Percentiles rank a stretch among this genome's conserved stretches.
Conservation (phyloP, 2,113 vertebrate genomes). For the Osmerus eperlanus region DNA sequence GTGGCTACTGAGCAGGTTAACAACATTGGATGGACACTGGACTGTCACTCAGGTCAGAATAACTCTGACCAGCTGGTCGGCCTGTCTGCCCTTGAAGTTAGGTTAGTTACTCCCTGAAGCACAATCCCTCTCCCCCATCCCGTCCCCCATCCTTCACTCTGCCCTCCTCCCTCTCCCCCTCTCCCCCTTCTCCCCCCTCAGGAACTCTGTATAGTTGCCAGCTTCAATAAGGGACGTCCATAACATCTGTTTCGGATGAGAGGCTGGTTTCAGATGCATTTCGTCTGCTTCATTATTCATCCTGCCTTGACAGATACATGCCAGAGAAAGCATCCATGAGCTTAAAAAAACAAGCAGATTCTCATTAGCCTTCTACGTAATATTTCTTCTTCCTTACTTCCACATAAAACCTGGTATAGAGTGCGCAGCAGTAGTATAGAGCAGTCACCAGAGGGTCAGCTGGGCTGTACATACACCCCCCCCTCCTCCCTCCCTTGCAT, state of each 20-base stretch:
- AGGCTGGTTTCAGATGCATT: conserved; percentile 14
- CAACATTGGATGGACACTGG: neutral
- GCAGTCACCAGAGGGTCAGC: no score
- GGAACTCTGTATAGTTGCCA: neutral
- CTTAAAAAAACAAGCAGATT: conserved; percentile 6
- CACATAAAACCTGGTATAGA: neutral
- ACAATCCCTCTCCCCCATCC: neutral
- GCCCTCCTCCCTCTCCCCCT: neutral
- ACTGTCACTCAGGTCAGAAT: neutral
- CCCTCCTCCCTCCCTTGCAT: no score
- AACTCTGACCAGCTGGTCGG: conserved; percentile 6
- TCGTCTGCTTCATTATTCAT: conserved; percentile 28
- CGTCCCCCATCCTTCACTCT: neutral
- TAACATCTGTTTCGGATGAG: conserved; percentile 17
- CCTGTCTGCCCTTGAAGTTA: conserved; percentile 4
- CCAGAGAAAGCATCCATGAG: neutral
- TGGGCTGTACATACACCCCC: no score
- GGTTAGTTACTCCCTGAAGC: conserved; percentile 2
- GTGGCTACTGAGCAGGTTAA: neutral
- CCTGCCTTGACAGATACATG: conserved; percentile 30
- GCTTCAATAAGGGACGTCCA: conserved; percentile 13
- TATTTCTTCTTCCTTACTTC: neutral
- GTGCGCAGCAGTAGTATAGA: no score
- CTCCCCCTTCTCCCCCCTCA: neutral
- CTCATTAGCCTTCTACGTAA: conserved; percentile 15